Base-by-base conservation (phyloP, 1,140 invertebrate genomes). In the Drosophila miranda region DNA sequence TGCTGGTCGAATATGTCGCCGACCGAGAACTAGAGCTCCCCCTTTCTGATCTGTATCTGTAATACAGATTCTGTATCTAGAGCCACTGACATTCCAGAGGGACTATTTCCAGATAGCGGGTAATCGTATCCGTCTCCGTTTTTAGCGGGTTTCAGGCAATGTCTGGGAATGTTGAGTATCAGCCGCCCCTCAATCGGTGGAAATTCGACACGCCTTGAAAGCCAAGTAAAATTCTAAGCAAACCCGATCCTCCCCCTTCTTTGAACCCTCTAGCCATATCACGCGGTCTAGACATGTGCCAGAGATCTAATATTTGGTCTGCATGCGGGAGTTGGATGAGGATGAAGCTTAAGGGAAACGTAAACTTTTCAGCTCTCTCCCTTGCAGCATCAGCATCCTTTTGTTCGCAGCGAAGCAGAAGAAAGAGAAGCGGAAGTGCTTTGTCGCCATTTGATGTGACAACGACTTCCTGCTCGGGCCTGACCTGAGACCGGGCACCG, bases 381-480 rank as follows among this genome's bases (percentile, higher is more conserved):
- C 51, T 4, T 1, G 11, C 19, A 21, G 30, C 53, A 26, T 26
- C 23, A 46, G 45, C 75, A 68, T 78, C 75, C 75, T 64, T 75
- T 84, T 78, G 70, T 83, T 50, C 51, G 13, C 49, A 14, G 9
- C 14, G 3, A 44, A n/a, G 5, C 44, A 21, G 64, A 55, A 44
- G 41, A 68, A 42, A 56, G 66, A 69, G 44, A 8, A 53, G 63
- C 81, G 81, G 81, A 86, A 87, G 82, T 82, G 78, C 78, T 86
- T 87, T 86, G 81, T 87, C 78, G 70, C 78, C 81, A 87, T 86
- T 13, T 87, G 81, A 86, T 87, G 81, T 82, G 78, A 78, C 82
- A 86, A 87, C 77, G 78, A 86, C 81, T 82, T 86, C 81, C 81
- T 77, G 62, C 54, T 63, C 56, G 43, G 50, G 19, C 52, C 30